Base-by-base conservation (phyloP, 1,140 invertebrate species). In the Polyergus mexicanus region DNA sequence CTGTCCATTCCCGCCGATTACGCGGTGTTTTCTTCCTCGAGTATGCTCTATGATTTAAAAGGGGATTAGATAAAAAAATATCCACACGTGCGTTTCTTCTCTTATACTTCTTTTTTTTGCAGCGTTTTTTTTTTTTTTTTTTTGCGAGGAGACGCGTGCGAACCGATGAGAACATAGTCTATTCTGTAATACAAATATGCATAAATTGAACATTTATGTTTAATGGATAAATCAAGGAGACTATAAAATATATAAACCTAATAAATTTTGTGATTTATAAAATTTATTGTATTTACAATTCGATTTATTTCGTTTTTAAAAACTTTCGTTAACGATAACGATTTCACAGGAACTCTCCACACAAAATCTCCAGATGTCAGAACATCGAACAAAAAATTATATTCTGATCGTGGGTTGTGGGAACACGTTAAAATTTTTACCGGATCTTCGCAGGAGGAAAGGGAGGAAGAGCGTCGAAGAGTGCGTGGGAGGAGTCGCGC, bases 31-130 rank as follows among this genome's bases (percentile, higher is more conserved):
- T 32, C 19, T 41, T 11, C 32, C 19, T 19, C n/a, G 32, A 85
- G 2, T n/a, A 19, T 75, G 13, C 2, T 28, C 60, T 71, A 65
- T 91, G 84, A 89, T 90, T 90, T 87, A 88, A 91, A 75, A 84
- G 71, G 35, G 78, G 83, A 66, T 88, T 89, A 86, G 88, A 84
- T 72, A 51, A 51, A 51, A 51, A 51, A 16, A 86, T 65, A 51
- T 19, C 0, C 13, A 38, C 51, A 47, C 13, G 32, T 16, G 16
- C 44, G 11, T 16, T 62, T 51, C 16, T 65, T 47, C 5, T 81
- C 58, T 63, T 58, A 22, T 44, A 51, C 5, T 28, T 8, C 28
- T n/a, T 16, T 51, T 8, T 38, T n/a, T 16, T 51, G 11, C 4
- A 32, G 38, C 7, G 38, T 71, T n/a, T 62, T 62, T 78, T 35